Evolutionary conservation across 2,888 invertebrate species (phyloP).

Genomic region (Hemistola chrysoprasaria): DNA sequence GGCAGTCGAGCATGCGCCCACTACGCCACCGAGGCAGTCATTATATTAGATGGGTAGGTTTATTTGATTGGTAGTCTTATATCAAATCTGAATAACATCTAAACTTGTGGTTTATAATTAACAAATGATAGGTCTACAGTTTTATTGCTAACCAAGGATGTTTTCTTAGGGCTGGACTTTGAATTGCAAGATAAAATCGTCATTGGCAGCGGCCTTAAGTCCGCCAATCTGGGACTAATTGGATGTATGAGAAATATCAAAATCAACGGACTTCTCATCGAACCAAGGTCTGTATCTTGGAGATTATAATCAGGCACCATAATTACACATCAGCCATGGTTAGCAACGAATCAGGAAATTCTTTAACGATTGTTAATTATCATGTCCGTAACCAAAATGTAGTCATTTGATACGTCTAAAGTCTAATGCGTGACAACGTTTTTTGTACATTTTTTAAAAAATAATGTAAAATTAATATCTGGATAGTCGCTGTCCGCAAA

Average conservation of each 20-base stretch:
- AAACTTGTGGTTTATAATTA: too few relatives aligned
- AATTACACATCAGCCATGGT: slow-evolving; percentile 3
- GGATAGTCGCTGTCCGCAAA: too few relatives aligned
- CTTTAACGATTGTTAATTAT: slow-evolving; percentile 6
- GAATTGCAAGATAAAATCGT: slow-evolving; percentile 87
- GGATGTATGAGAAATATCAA: slow-evolving; percentile 96
- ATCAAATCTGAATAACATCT: too few relatives aligned
- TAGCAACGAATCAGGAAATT: slow-evolving; percentile 7
- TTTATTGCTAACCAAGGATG: slow-evolving; percentile 1
- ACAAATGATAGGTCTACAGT: too few relatives aligned
- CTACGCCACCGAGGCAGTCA: too few relatives aligned
- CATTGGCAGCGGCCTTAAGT: slow-evolving; percentile 90
- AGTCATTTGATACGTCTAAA: slow-evolving; percentile 1
- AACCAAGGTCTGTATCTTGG: slow-evolving; percentile 74
- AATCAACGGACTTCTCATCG: slow-evolving; percentile 91
- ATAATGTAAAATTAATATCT: too few relatives aligned
- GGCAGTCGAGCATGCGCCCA: too few relatives aligned
- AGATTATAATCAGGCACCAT: background rate
- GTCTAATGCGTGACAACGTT: too few relatives aligned
- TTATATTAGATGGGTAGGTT: too few relatives aligned
- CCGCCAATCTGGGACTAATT: slow-evolving; percentile 88
- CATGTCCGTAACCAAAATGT: slow-evolving; percentile 6
- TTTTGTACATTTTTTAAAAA: too few relatives aligned
- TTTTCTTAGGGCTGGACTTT: slow-evolving; percentile 79
- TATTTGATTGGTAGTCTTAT: too few relatives aligned